Evolutionary conservation across 1,140 invertebrate species (phyloP), one percentile per base, ranked within the genome.

Genomic region (Atopsyche davidsoni): DNA sequence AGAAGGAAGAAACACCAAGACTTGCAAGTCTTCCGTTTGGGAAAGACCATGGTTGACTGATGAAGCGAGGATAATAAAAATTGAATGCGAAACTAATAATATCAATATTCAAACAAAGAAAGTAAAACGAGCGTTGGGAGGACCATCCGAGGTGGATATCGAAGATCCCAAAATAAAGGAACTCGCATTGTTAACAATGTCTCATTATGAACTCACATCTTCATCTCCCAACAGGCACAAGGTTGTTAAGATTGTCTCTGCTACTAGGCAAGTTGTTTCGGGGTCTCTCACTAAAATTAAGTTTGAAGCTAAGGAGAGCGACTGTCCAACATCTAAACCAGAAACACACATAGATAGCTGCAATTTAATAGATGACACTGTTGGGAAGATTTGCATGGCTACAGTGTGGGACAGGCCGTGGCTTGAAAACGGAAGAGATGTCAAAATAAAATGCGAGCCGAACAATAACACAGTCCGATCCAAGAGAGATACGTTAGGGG

Each of bases 331-430:
- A 56, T 65, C 65, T 25, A 66, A 71, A 41, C 61, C 53, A 52
- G 54, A 66, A 3, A 59, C 64, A 14, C 54, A 68, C 55, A 59
- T 62, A 17, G 62, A 61, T 13, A 61, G 50, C 40, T 73, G 70
- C 49, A 55, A 65, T 22, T 64, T 67, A 47, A 35, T 69, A 6
- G 62, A 69, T 14, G 61, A 67, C 54, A 55, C 67, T 18, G 63
- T 63, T 6, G 60, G 55, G 40, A 64, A 67, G 38, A 65, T 72
- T 34, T 86, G 82, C 53, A 38, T 71, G 2, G 64, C 83, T 1
- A 64, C 64, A 10, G 63, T 82, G 31, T 80, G 74, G 75, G 79
- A 82, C 35, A 69, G 74, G 50, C 68, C 80, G 2, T 85, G 82
- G 83, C 3, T 78, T 2, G 64, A 77, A 24, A 62, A 76, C 13